A percentile compares a stretch with the other conserved stretches of the same genome.
Conservation (phyloP, 2,113 vertebrate genomes). For the Peromyscus maniculatus region DNA sequence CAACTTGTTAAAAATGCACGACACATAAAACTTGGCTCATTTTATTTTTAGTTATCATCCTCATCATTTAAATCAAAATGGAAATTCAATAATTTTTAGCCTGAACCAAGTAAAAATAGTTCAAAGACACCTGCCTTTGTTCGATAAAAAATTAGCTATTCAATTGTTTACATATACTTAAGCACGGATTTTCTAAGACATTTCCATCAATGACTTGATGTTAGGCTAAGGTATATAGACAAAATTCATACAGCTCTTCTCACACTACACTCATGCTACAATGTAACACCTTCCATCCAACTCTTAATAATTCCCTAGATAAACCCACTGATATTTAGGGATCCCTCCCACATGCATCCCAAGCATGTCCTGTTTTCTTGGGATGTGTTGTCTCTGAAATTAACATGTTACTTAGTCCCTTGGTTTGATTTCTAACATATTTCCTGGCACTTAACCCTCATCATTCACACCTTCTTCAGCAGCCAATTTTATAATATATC, state of each 20-base stretch:
- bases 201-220: background rate
- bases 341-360: background rate
- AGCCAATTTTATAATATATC: background rate
- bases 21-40: constrained; percentile 86
- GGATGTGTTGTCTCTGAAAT: background rate
- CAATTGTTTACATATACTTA: constrained; percentile 31
- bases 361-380: background rate
- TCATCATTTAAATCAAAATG: constrained; percentile 84
- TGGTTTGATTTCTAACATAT: background rate
- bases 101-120: constrained; percentile 74
- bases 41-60: constrained; percentile 86
- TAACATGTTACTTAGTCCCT: background rate
- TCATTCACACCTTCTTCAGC: background rate
- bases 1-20: constrained; percentile 91
- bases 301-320: constrained; percentile 2
- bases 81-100: constrained; percentile 80
- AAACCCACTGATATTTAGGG: background rate
- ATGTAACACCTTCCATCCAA: background rate
- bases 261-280: background rate
- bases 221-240: background rate
- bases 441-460: background rate
- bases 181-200: background rate
- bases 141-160: constrained; percentile 13
- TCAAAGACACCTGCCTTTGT: constrained; percentile 57
- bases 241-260: background rate